Evolutionary conservation across 2,113 vertebrate genomes (phyloP).

Genomic region (Euleptes europaea): DNA sequence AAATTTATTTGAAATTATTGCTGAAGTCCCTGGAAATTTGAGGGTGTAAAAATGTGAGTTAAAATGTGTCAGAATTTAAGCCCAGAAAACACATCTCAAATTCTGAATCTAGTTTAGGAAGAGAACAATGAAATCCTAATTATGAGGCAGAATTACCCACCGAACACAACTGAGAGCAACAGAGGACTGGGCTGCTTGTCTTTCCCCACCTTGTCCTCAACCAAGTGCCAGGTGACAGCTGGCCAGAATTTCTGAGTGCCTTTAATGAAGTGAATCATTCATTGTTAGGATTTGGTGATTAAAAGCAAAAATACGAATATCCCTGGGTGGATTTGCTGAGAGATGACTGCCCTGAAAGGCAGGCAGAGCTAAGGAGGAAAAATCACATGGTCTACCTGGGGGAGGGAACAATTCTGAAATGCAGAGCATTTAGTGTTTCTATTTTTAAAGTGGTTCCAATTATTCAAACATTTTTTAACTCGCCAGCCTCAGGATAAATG

Average conservation of each 20-base stretch:
- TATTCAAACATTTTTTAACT: conserved; percentile 4
- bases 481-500: background rate
- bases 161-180: conserved; percentile 74
- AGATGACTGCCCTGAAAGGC: conserved; percentile 70
- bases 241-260: conserved; percentile 88
- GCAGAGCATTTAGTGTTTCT: background rate
- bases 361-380: conserved; percentile 22
- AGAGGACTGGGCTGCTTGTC: conserved; percentile 78
- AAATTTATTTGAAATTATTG: conserved; percentile 5
- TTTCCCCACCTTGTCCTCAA: conserved; percentile 86
- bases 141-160: conserved; percentile 70
- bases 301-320: conserved; percentile 89
- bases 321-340: conserved; percentile 82
- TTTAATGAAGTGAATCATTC: conserved; percentile 86
- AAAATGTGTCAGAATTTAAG: conserved; percentile 39
- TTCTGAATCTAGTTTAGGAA: conserved; percentile 67
- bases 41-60: background rate
- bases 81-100: conserved; percentile 18
- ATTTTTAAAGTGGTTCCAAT: background rate
- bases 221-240: conserved; percentile 88
- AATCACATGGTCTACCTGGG: conserved; percentile 10
- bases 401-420: conserved; percentile 54
- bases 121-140: conserved; percentile 72
- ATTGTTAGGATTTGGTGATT: conserved; percentile 82
- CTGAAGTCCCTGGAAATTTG: conserved; percentile 36